phyloP scores from a whole-genome alignment of 2,888 invertebrate species.

The Orchestes rusci region DNA sequence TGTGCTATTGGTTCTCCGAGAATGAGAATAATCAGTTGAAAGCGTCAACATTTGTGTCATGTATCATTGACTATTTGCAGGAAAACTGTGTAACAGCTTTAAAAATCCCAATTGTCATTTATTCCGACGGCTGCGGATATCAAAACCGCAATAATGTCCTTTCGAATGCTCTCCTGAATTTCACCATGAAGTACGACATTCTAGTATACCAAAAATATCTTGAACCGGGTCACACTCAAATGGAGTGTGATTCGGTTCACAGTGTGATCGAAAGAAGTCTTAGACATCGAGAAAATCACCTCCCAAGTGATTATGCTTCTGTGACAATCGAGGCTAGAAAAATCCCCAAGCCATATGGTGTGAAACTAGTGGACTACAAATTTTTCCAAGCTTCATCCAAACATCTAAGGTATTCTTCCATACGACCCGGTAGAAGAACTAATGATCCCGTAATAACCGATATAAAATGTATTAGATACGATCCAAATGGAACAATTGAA shows the following conservation, averaged over 20 bases:
- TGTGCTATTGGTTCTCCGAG: slow-evolving; percentile 26
- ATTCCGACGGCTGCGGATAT: no score
- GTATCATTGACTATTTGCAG: slow-evolving; percentile 17
- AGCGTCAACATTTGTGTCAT: slow-evolving; percentile 14
- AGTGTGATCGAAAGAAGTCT: no score
- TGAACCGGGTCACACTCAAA: no score
- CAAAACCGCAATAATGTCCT: no score
- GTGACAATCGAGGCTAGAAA: slow-evolving; percentile 20
- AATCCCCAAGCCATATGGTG: slow-evolving; percentile 17
- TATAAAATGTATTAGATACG: slow-evolving; percentile 7
- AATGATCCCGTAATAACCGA: no score
- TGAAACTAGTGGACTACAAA: slow-evolving; percentile 13
- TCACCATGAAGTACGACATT: slow-evolving; percentile 7
- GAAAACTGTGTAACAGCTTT: slow-evolving; percentile 15
- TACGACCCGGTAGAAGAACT: slow-evolving; percentile 7
- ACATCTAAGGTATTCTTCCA: slow-evolving; percentile 13
- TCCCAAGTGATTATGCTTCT: slow-evolving; percentile 23
- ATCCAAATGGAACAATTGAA: not conserved
- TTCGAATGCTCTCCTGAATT: slow-evolving; percentile 23
- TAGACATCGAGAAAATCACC: slow-evolving; percentile 20
- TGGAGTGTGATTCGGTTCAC: no score
- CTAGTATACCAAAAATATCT: slow-evolving; percentile 25
- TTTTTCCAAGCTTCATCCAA: slow-evolving; percentile 9
- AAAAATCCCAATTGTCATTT: slow-evolving; percentile 24
- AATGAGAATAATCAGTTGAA: slow-evolving; percentile 6